Conservation (phyloP, 2,797 vertebrate genomes). For the Fringilla coelebs region DNA sequence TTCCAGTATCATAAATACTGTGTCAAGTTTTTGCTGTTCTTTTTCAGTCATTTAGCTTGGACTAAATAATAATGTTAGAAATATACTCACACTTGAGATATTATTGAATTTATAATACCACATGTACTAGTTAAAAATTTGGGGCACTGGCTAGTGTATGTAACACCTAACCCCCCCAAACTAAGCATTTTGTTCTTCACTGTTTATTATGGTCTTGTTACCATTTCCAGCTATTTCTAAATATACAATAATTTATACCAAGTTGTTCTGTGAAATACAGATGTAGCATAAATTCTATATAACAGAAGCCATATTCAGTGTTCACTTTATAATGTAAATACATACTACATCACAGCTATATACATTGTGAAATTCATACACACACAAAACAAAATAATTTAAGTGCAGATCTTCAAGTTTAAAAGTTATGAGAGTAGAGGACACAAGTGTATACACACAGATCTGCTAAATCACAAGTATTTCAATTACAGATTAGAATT, state of each 20-base stretch:
- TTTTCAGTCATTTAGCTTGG: not conserved
- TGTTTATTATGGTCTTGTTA: not conserved
- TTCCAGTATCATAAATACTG: not conserved
- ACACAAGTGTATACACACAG: not conserved
- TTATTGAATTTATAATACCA: not conserved
- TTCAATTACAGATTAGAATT: not conserved
- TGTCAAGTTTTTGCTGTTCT: not conserved
- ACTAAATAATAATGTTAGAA: not conserved
- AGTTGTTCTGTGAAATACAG: not conserved
- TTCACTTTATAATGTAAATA: not conserved
- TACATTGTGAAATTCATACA: not conserved
- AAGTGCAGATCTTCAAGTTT: not conserved
- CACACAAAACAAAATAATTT: not conserved
- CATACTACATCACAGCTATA: not conserved
- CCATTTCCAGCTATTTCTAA: slow-evolving; percentile 1
- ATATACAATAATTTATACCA: not conserved
- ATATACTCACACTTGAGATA: not conserved
- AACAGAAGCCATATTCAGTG: not conserved
- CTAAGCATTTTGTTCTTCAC: not conserved
- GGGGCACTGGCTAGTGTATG: not conserved
- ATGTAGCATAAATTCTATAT: not conserved
- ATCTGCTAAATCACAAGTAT: not conserved
- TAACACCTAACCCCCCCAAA: not conserved
- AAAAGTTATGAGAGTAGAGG: not conserved
- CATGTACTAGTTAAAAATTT: not conserved